Conservation (phyloP, 2,797 vertebrate genomes). For the Danio tinwini region DNA sequence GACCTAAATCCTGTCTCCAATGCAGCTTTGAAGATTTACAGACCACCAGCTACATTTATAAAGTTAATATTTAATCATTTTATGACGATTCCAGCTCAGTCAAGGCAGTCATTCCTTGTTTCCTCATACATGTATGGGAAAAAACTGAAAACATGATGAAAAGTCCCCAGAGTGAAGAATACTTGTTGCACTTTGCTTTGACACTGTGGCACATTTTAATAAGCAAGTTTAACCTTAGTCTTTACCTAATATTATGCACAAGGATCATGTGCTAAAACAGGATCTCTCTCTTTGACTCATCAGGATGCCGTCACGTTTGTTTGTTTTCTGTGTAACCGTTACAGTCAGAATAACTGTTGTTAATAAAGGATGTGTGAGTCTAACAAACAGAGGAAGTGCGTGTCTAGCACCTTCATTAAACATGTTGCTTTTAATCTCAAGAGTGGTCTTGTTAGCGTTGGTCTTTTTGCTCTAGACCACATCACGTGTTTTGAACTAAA, state of each 20-base stretch:
- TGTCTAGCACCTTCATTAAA: slow-evolving; percentile 15
- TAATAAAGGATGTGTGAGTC: not conserved
- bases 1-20: slow-evolving; percentile 12
- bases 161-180: not conserved
- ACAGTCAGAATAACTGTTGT: slow-evolving; percentile 14
- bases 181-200: not conserved
- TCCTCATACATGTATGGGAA: not conserved
- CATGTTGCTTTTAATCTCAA: not conserved
- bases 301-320: slow-evolving; percentile 19
- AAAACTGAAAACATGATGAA: not conserved
- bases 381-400: not conserved
- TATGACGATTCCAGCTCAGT: not conserved
- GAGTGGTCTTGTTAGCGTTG: not conserved
- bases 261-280: slow-evolving; percentile 11
- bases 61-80: slow-evolving; percentile 39
- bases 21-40: not conserved
- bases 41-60: not conserved
- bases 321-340: slow-evolving; percentile 33
- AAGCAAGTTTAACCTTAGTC: not conserved
- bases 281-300: slow-evolving; percentile 21
- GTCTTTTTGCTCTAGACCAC: not conserved
- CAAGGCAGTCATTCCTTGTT: not conserved
- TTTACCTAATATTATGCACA: not conserved
- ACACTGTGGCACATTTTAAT: not conserved
- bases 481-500: not conserved